Base-by-base conservation (phyloP, 2,888 invertebrate species). In the Tipula lateralis region DNA sequence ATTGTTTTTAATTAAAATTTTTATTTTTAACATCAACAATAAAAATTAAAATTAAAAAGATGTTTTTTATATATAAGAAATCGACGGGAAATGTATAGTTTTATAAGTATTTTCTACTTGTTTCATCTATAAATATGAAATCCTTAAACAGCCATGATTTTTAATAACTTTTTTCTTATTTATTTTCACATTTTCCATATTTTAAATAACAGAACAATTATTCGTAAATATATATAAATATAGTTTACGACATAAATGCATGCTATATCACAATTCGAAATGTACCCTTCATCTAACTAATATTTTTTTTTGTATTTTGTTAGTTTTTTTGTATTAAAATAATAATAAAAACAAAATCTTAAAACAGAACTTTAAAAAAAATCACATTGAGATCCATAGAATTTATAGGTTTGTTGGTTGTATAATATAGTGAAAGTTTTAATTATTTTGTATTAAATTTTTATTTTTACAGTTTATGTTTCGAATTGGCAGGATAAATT, bases 331-430 rank as follows among this genome's bases (percentile, higher is more conserved):
- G 9, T 66, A 66, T 9, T 66, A 66, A 66, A 66, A 66, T 66
- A 24, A 66, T 9, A 66, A 24, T 66, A 66, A 24, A 66, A 24
- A 19, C 16, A 19, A 50, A 50, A 66, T n/a, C n/a, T n/a, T n/a
- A n/a, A n/a, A n/a, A n/a, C n/a, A n/a, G n/a, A n/a, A n/a, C n/a
- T n/a, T n/a, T n/a, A 66, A n/a, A 66, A 66, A 66, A 66, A 66
- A 66, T 66, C 66, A 66, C 66, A 66, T 66, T 66, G 66, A 66
- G 66, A 66, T 66, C 66, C 66, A 66, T 7, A 66, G 66, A 66
- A 66, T 66, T 66, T 24, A 66, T 66, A 66, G 66, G 5, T 66
- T 66, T 19, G 66, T 66, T 44, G 44, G 2, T n/a, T n/a, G 13
- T 39, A 66, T 66, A 12, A 66, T 66, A 66, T 24, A 66, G 24